A percentile compares a stretch with the other conserved stretches of the same genome.
phyloP scores from a whole-genome alignment of 2,888 invertebrate genomes.

The Drosophila eohydei region DNA sequence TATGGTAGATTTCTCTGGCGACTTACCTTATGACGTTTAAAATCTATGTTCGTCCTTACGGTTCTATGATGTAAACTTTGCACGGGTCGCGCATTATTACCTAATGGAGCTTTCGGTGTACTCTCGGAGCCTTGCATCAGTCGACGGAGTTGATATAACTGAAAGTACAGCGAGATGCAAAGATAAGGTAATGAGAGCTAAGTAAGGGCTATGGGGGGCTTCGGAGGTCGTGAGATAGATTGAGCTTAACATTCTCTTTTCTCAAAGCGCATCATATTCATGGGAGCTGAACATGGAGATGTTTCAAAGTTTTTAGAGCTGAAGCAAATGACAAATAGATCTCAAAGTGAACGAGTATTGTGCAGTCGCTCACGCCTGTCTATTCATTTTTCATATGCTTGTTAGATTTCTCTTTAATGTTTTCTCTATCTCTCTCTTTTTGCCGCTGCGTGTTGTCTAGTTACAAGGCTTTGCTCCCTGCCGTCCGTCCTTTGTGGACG shows the following conservation, averaged over 20 bases:
- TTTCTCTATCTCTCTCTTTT: constrained; percentile 5
- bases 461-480: constrained; percentile 16
- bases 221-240: too few relatives aligned
- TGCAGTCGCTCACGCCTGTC: too few relatives aligned
- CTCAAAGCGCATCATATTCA: too few relatives aligned
- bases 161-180: constrained; percentile 25
- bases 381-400: background rate
- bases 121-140: constrained; percentile 95
- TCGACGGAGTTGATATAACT: constrained; percentile 94
- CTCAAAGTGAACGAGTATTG: too few relatives aligned
- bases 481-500: constrained; percentile 17
- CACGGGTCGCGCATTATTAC: constrained; percentile 97
- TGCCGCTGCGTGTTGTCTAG: constrained; percentile 17
- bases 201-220: background rate
- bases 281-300: too few relatives aligned
- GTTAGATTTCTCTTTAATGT: constrained; percentile 14
- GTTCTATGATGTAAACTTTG: constrained; percentile 96
- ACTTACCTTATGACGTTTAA: constrained; percentile 88
- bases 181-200: background rate
- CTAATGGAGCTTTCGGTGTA: constrained; percentile 95
- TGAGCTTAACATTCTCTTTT: too few relatives aligned
- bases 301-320: too few relatives aligned
- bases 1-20: background rate
- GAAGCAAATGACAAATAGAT: background rate
- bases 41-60: constrained; percentile 98